Evolutionary conservation across 2,113 vertebrate genomes (phyloP), one percentile per base, ranked within the genome.

Genomic region (Morone chrysops): DNA sequence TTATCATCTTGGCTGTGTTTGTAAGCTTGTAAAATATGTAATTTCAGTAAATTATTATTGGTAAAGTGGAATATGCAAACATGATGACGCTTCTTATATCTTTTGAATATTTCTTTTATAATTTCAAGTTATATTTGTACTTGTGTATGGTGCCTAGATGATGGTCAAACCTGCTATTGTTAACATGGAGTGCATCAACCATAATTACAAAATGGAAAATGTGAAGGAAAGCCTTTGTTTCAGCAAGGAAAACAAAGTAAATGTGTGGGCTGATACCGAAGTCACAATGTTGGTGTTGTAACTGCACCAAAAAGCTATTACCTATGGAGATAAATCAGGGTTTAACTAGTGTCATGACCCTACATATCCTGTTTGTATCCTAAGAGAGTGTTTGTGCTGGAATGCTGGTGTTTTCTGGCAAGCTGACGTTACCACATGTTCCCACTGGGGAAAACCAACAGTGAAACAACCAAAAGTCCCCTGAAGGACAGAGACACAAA

Each of bases 321-420:
- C 16, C 47, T 11, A 10, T 17, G 14, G 17, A 65, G 59, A 86
- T 83, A 80, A 81, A 76, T 88, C 69, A 61, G 31, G 31, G 36
- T 82, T 87, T 75, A 78, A 76, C 66, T 38, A 1, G 25, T 70
- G 16, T 70, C 73, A 14, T 51, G 84, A 83, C 88, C 69, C 14
- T 0, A 25, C 38, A 10, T 54, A 71, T 88, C 78, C 84, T 87
- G 78, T 88, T 78, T 85, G 70, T 65, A 45, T 72, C 51, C 74
- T 43, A 40, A 75, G 48, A 80, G 65, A 50, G 65, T 47, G 66
- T 77, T 65, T 62, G 53, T 62, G 53, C 62, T 82, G 84, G 80
- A 85, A 84, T 66, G 66, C 69, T 2, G 31, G 51, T 43, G 78
- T 62, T 79, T 84, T 80, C 83, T 77, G 70, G 38, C 57, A 40